A percentile compares a stretch with the other conserved stretches of the same genome.
Conservation (phyloP, 2,113 vertebrate genomes). For the Neogale vison region DNA sequence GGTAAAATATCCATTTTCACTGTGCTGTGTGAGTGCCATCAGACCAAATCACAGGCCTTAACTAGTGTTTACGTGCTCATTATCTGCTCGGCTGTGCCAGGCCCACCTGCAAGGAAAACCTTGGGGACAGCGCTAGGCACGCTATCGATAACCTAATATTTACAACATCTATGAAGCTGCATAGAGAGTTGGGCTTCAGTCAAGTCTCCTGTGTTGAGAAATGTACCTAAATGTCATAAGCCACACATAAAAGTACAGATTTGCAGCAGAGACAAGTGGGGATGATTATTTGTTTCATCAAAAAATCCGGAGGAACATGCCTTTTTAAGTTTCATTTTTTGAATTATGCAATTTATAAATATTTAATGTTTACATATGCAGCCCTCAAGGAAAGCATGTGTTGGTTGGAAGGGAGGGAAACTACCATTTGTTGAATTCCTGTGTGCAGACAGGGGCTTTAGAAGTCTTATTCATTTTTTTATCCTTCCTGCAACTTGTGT, state of each 20-base stretch:
- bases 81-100: not conserved
- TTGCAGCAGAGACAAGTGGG: not conserved
- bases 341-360: conserved; percentile 49
- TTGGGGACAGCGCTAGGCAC: not conserved
- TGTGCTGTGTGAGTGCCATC: not conserved
- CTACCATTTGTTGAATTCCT: not conserved
- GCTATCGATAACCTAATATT: not conserved
- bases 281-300: not conserved
- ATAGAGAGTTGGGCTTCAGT: not conserved
- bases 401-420: not conserved
- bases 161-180: not conserved
- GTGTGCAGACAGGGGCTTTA: not conserved
- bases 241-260: not conserved
- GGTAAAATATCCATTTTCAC: conserved; percentile 56
- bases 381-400: conserved; percentile 15
- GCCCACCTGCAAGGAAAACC: not conserved
- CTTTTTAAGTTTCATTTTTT: conserved; percentile 45
- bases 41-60: conserved; percentile 45
- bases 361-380: conserved; percentile 18
- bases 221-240: not conserved
- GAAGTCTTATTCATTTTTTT: not conserved
- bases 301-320: not conserved
- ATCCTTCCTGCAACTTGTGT: not conserved
- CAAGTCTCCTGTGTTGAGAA: not conserved
- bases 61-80: not conserved